Base-by-base conservation (phyloP, 2,113 vertebrate species). In the Capreolus pygargus region DNA sequence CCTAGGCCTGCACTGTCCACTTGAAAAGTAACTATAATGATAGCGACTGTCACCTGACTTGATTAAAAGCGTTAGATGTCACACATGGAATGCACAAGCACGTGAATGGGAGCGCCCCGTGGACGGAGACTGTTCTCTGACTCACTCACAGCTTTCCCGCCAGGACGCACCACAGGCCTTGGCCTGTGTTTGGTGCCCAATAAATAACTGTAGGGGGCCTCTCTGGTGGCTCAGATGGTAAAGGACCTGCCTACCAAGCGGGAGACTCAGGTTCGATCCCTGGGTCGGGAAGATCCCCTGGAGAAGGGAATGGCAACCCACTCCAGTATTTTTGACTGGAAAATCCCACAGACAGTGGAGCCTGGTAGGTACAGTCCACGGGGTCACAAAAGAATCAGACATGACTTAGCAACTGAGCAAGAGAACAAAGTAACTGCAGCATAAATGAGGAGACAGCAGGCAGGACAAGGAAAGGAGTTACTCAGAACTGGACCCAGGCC, bases 51-150 rank as follows among this genome's bases (percentile, higher is more conserved):
- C 28, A 52, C 6, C n/a, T 30, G 21, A 50, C 17, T 23, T 30
- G 23, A 61, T 6, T 10, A 13, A 25, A 64, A 52, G 28, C n/a
- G 15, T 83, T 17, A 21, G 33, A 13, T 7, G 33, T 0, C 3
- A 25, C 7, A 13, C 1, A 1, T 0, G 58, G 21, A n/a, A 17
- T 2, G 17, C 6, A 50, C 30, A 64, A 45, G 21, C 13, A 8
- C 1, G 5, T 0, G 27, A n/a, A 39, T 4, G 19, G 6, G 12
- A 94, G 12, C 14, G 47, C 97, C 16, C 2, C 1, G 16, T 1
- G 47, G 11, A 50, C 0, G 50, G 9, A 43, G 6, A 57, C 27
- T 13, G 36, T 25, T 30, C 55, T 43, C 25, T 27, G 5, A 74
- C 58, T 45, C 15, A 39, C 16, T 64, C 28, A 0, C 47, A 9